Conservation (phyloP, 2,113 vertebrate species). For the Pimephales promelas region DNA sequence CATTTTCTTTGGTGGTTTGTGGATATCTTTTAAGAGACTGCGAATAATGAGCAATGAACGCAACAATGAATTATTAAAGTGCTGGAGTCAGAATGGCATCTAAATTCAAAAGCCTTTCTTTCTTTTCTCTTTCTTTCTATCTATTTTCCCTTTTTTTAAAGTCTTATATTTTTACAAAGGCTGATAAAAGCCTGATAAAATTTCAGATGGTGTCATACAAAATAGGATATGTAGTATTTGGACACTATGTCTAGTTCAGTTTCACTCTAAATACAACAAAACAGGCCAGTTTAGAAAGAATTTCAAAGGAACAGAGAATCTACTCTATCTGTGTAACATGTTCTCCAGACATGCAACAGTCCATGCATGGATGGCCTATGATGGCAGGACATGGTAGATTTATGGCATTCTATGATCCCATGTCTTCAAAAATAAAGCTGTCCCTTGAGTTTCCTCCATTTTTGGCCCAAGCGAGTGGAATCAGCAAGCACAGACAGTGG, state of each 20-base stretch:
- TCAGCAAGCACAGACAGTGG: slow-evolving; percentile 17
- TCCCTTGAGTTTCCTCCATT: slow-evolving; percentile 22
- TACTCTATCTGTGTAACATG: not conserved
- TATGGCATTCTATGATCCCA: slow-evolving; percentile 5
- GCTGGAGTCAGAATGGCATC: slow-evolving; percentile 33
- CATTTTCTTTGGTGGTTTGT: not conserved
- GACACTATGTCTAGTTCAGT: slow-evolving; percentile 3
- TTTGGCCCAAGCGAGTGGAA: slow-evolving; percentile 9
- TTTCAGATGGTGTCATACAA: not conserved
- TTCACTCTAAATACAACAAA: not conserved
- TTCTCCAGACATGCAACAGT: not conserved
- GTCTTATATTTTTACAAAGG: slow-evolving; percentile 4
- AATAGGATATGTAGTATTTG: not conserved
- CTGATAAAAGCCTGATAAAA: slow-evolving; percentile 5
- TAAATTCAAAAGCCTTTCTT: not conserved
- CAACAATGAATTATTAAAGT: slow-evolving; percentile 27
- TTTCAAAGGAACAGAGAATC: not conserved
- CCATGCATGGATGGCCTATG: not conserved
- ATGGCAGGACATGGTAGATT: slow-evolving; percentile 27
- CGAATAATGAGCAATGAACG: not conserved
- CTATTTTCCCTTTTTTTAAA: not conserved
- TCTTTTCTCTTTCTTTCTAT: not conserved
- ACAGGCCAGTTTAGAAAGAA: not conserved
- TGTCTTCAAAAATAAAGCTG: slow-evolving; percentile 3
- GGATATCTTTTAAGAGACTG: not conserved